Base-by-base conservation (phyloP, 2,113 vertebrate genomes). In the Leiothrix lutea region DNA sequence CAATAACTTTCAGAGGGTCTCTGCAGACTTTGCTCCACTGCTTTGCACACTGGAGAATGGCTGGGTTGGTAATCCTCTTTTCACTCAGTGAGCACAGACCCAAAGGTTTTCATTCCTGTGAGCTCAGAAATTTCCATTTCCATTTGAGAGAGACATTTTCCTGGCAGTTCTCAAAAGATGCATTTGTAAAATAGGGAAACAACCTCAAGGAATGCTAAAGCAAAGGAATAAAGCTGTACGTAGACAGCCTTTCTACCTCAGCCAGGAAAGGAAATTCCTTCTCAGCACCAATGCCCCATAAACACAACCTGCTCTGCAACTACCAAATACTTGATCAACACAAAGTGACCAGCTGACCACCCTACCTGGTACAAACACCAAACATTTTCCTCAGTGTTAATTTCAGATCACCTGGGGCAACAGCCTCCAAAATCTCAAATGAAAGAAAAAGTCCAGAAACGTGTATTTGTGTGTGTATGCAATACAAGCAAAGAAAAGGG, bases 101-200 rank as follows among this genome's bases (percentile, higher is more conserved):
- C 72, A 81, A 91, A 87, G 91, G 93, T 96, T 95, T 95, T 95
- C 91, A 81, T 81, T 80, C 83, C 77, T 74, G 48, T 84, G 86
- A 95, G 93, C 95, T 95, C 94, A 91, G 93, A 97, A 95, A 86
- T 96, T 97, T 95, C 95, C 94, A 95, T 94, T 97, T 90, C 95
- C 83, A 92, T 96, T 94, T 84, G 89, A 96, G 91, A 92, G 65
- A 89, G 95, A 95, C 94, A 4, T 95, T 95, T 97, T 96, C 94
- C 94, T 97, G 96, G 95, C 96, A 95, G 89, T 79, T 81, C 94
- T 95, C 91, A 95, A 97, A 97, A 96, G 96, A 91, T 89, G 84
- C 94, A 71, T 95, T 97, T 81, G 93, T 92, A 87, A 94, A 94
- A 96, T 92, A 77, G 89, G 93, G 94, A 92, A 96, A 96, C 94